phyloP scores from a whole-genome alignment of 2,888 invertebrate species.

The Idaea biselata region DNA sequence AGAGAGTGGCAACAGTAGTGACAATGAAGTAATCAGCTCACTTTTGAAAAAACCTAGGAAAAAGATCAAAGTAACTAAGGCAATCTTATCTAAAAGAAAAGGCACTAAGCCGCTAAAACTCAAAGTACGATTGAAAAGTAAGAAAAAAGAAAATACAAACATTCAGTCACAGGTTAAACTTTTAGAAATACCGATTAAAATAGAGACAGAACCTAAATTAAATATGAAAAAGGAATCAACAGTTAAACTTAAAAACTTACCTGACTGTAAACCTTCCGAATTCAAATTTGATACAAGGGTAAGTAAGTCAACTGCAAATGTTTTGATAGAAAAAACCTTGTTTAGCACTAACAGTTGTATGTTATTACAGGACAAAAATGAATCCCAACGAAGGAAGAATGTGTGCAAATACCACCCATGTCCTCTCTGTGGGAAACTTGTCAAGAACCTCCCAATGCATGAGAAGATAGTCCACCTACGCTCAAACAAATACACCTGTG shows the following conservation, averaged over 20 bases:
- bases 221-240: constrained; percentile 13
- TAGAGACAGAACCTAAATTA: neutral
- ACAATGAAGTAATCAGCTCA: constrained; percentile 5
- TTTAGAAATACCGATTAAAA: constrained; percentile 5
- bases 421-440: constrained; percentile 32
- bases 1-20: constrained; percentile 1
- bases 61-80: neutral
- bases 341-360: neutral
- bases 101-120: neutral
- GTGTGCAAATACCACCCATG: constrained; percentile 28
- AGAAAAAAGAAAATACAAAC: constrained; percentile 8
- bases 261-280: constrained; percentile 30
- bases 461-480: constrained; percentile 29
- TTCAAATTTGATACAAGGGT: constrained; percentile 33
- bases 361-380: constrained; percentile 20
- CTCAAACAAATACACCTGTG: constrained; percentile 30
- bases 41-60: constrained; percentile 3
- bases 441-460: constrained; percentile 27
- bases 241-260: constrained; percentile 2
- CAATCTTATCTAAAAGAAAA: constrained; percentile 6
- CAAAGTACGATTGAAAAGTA: constrained; percentile 1
- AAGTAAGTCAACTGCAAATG: neutral
- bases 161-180: constrained; percentile 8
- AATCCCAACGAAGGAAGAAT: constrained; percentile 25
- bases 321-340: neutral